Conservation (phyloP, 2,113 vertebrate genomes). For the Oncorhynchus keta region DNA sequence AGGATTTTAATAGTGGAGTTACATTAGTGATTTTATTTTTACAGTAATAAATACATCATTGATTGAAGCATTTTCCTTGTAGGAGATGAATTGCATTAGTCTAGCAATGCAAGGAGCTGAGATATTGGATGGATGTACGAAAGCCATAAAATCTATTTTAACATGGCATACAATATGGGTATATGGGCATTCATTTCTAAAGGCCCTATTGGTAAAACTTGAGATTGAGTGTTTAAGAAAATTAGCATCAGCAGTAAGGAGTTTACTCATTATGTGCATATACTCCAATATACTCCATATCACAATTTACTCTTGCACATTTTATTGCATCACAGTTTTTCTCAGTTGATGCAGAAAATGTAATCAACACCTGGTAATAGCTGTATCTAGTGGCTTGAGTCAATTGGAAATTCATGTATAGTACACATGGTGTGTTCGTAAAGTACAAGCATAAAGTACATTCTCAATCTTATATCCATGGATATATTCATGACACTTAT, state of each 20-base stretch:
- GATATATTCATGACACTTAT: background rate
- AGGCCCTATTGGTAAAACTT: background rate
- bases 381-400: background rate
- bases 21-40: slow-evolving; percentile 77
- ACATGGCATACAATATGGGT: slow-evolving; percentile 49
- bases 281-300: background rate
- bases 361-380: background rate
- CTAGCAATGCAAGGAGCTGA: slow-evolving; percentile 48
- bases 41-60: slow-evolving; percentile 76
- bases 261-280: background rate
- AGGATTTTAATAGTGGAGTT: slow-evolving; percentile 76
- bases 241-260: slow-evolving; percentile 1
- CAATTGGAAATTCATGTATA: background rate
- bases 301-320: background rate
- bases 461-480: background rate
- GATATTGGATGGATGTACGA: slow-evolving; percentile 37
- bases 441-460: background rate
- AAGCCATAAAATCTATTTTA: slow-evolving; percentile 57
- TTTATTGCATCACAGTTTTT: background rate
- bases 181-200: slow-evolving; percentile 9
- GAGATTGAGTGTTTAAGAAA: background rate
- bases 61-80: slow-evolving; percentile 72
- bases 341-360: background rate
- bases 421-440: background rate
- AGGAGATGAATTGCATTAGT: slow-evolving; percentile 68